phyloP scores from a whole-genome alignment of 2,888 invertebrate genomes.

The Xanthostigma xanthostigma region DNA sequence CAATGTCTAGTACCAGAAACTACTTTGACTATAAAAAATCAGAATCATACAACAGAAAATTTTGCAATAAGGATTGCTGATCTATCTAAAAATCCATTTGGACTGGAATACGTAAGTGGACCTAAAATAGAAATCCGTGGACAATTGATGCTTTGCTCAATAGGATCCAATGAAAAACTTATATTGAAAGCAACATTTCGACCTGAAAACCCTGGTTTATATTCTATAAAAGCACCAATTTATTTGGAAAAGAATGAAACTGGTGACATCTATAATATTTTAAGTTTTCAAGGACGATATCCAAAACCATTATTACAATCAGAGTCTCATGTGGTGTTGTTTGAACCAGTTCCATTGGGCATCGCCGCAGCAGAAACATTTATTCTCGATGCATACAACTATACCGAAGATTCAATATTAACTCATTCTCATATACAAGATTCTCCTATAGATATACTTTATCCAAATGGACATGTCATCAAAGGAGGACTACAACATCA shows the following conservation, averaged over 20 bases:
- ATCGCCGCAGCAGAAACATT: constrained; percentile 15
- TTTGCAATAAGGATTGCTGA: constrained; percentile 21
- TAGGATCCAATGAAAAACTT: constrained; percentile 17
- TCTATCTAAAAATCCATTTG: constrained; percentile 18
- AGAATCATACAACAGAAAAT: constrained; percentile 6
- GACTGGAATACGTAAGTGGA: constrained; percentile 16
- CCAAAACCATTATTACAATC: constrained; percentile 18
- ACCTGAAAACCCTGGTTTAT: constrained; percentile 18
- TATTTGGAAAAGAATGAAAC: constrained; percentile 20
- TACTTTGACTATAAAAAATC: too few species aligned
- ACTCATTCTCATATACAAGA: background rate
- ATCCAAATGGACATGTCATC: background rate
- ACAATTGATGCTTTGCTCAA: constrained; percentile 14
- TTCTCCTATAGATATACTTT: background rate
- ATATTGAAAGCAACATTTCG: constrained; percentile 18
- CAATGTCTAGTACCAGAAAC: too few species aligned
- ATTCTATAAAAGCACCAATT: constrained; percentile 20
- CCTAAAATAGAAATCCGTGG: constrained; percentile 8
- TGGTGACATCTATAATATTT: constrained; percentile 22
- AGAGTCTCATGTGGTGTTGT: constrained; percentile 18
- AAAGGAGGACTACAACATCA: constrained; percentile 2
- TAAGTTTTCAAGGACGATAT: constrained; percentile 21
- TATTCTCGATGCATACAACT: constrained; percentile 11
- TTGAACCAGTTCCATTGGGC: constrained; percentile 22
- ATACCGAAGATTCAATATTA: constrained; percentile 8